These are phyloP conservation scores for Abramis brama DNA, from an alignment of 2,113 vertebrate genomes.

Conservation along the genomic window DNA sequence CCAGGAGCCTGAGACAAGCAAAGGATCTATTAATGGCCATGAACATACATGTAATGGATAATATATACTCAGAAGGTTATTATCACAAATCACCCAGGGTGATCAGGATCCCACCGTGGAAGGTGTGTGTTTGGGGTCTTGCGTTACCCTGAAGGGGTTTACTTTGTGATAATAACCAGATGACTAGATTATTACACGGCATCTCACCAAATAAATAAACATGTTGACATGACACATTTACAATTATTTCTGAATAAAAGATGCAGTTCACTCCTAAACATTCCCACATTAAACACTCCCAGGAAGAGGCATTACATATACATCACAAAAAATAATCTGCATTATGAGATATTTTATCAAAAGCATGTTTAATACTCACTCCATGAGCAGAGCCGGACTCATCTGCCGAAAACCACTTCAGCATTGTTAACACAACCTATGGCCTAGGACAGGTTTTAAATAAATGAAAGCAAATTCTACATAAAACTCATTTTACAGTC, in stretches of 20 bases:
- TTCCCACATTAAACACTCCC: background rate
- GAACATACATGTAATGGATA: background rate
- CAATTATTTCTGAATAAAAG: background rate
- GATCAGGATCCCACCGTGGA: too few relatives aligned
- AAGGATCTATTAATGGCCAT: background rate
- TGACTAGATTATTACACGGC: background rate
- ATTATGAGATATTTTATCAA: constrained; percentile 7
- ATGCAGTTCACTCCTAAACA: background rate
- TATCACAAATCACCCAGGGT: too few relatives aligned
- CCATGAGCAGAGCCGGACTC: constrained; percentile 43
- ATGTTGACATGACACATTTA: background rate
- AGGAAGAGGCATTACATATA: too few relatives aligned
- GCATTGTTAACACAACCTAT: constrained; percentile 44
- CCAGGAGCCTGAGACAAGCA: constrained; percentile 68
- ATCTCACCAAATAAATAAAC: background rate
- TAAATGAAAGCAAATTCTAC: background rate
- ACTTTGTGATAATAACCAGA: background rate
- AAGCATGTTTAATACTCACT: constrained; percentile 35
- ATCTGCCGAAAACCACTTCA: constrained; percentile 58
- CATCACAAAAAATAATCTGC: background rate
- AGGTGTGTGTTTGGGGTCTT: background rate
- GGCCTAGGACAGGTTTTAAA: background rate
- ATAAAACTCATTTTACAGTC: background rate
- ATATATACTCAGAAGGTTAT: background rate
- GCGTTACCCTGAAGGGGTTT: background rate